Evolutionary conservation across 2,797 vertebrate genomes (phyloP).

Genomic region (Poecilia gillii): DNA sequence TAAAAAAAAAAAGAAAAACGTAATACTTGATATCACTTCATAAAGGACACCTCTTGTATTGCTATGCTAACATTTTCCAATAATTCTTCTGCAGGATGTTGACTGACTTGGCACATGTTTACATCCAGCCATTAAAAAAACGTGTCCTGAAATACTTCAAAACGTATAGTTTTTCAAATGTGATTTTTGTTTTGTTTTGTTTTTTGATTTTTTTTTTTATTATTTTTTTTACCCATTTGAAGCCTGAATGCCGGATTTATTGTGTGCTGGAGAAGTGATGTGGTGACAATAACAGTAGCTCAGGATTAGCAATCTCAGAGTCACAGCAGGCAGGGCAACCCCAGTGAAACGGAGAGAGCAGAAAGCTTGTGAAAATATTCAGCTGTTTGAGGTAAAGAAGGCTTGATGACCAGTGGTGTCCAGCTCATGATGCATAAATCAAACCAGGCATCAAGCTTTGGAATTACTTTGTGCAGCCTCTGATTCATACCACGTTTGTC

Average conservation of each 20-base stretch:
- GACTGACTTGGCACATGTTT: slow-evolving; percentile 27
- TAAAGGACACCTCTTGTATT: slow-evolving; percentile 57
- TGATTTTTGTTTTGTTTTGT: not conserved
- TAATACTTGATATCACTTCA: slow-evolving; percentile 54
- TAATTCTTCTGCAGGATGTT: slow-evolving; percentile 26
- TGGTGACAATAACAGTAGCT: slow-evolving; percentile 58
- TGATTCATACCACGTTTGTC: no score
- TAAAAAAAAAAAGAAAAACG: slow-evolving; percentile 17
- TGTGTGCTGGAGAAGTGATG: slow-evolving; percentile 27
- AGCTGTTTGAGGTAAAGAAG: slow-evolving; percentile 8
- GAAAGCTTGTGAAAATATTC: not conserved
- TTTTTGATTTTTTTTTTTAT: not conserved
- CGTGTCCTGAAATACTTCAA: not conserved
- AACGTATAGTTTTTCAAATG: not conserved
- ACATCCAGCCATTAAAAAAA: slow-evolving; percentile 41
- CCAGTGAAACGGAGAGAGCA: not conserved
- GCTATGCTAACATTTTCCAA: slow-evolving; percentile 64
- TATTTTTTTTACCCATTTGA: not conserved
- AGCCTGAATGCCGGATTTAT: slow-evolving; percentile 41
- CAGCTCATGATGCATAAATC: not conserved
- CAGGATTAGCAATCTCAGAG: slow-evolving; percentile 62
- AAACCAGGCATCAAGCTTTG: not conserved
- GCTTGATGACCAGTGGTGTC: slow-evolving; percentile 7
- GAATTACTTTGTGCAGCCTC: not conserved
- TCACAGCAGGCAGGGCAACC: slow-evolving; percentile 19